Percentiles rank a stretch among this genome's conserved stretches.
Evolutionary conservation across 2,113 vertebrate genomes (phyloP).

Genomic region (Oreochromis spilurus): DNA sequence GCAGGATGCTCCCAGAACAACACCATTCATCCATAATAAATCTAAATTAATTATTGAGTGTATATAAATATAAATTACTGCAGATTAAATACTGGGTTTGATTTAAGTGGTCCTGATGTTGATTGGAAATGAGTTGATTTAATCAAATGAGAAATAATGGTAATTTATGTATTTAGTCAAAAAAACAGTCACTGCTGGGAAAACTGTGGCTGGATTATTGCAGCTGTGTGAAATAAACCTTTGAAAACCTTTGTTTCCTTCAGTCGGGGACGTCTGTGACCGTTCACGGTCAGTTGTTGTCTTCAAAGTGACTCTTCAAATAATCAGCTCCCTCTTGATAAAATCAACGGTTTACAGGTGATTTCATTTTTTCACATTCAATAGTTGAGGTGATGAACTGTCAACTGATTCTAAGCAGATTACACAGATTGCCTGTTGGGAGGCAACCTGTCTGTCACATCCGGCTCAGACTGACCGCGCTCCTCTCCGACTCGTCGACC

Average conservation of each 20-base stretch:
- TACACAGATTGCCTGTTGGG: accelerated
- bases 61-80: neutral
- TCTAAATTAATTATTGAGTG: accelerated
- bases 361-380: neutral
- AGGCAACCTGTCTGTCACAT: accelerated
- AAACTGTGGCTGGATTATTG: neutral
- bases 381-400: neutral
- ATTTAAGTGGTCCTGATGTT: neutral
- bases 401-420: neutral
- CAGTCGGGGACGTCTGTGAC: neutral
- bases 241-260: neutral
- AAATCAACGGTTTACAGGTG: accelerated
- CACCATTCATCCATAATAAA: neutral
- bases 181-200: accelerated
- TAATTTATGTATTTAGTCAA: neutral
- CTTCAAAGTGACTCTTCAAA: neutral
- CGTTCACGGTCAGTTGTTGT: accelerated
- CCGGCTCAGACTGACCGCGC: neutral
- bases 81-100: neutral
- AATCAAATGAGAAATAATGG: neutral
- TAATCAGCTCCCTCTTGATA: neutral
- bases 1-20: neutral
- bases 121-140: neutral
- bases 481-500: neutral
- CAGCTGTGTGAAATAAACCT: neutral